These are phyloP conservation scores for Synergus laeviventris DNA, from an alignment of 2,888 invertebrate genomes.

Conservation along the genomic window DNA sequence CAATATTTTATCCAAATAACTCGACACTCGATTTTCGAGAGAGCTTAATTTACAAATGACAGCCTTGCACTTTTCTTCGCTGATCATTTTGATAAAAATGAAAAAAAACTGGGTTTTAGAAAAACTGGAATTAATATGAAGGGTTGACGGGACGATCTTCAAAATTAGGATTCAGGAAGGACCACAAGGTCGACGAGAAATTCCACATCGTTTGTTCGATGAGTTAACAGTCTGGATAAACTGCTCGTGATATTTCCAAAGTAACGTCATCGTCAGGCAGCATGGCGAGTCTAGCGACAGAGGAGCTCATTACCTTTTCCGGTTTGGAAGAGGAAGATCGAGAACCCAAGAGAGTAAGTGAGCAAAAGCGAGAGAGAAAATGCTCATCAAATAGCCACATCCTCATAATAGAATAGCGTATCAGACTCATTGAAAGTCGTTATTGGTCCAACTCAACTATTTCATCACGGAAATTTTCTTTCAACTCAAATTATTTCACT, in stretches of 20 bases:
- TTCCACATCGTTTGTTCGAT: conserved; percentile 13
- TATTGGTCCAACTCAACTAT: conserved; percentile 57
- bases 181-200: conserved; percentile 41
- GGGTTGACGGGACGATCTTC: neutral
- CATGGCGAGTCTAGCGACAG: conserved; percentile 69
- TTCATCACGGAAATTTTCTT: conserved; percentile 3
- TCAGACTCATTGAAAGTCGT: conserved; percentile 71
- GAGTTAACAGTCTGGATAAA: conserved; percentile 64
- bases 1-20: conserved; percentile 18
- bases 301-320: conserved; percentile 74
- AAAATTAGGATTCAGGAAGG: conserved; percentile 36
- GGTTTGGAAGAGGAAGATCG: conserved; percentile 61
- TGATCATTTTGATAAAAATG: too few relatives aligned
- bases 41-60: neutral
- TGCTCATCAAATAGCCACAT: conserved; percentile 74
- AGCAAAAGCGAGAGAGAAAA: conserved; percentile 49
- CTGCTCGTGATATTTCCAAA: conserved; percentile 66
- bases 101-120: neutral
- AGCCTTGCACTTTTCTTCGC: too few relatives aligned
- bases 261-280: conserved; percentile 67
- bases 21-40: neutral
- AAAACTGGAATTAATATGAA: neutral
- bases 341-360: conserved; percentile 48
- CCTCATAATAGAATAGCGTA: conserved; percentile 75
- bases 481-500: neutral